phyloP scores from a whole-genome alignment of 2,888 invertebrate species.

The Parapristionchus giblindavisi region DNA sequence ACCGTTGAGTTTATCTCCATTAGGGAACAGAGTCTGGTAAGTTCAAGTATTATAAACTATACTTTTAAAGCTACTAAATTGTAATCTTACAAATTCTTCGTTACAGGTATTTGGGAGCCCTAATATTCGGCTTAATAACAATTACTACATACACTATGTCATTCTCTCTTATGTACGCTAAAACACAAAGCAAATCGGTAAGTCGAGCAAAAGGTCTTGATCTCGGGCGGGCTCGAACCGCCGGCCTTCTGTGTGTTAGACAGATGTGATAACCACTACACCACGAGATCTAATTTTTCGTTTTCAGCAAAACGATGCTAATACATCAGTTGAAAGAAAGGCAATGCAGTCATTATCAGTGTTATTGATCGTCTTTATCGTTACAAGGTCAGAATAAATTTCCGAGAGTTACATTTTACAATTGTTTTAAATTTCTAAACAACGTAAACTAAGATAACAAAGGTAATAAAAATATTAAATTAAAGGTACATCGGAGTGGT shows the following conservation, averaged over 20 bases:
- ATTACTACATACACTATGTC: constrained; percentile 21
- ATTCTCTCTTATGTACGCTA: neutral
- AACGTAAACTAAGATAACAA: too few species aligned
- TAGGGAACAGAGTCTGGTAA: constrained; percentile 15
- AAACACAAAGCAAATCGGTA: neutral
- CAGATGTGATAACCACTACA: constrained; percentile 59
- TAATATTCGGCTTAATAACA: constrained; percentile 5
- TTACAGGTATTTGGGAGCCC: constrained; percentile 18
- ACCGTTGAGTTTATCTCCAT: neutral
- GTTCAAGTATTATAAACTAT: too few species aligned
- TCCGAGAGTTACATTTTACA: neutral
- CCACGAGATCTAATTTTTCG: constrained; percentile 40
- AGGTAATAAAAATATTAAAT: neutral
- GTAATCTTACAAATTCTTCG: too few species aligned
- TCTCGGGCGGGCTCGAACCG: constrained; percentile 58
- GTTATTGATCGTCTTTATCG: constrained; percentile 23
- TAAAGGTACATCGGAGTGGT: constrained; percentile 20
- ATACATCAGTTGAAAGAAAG: constrained; percentile 5
- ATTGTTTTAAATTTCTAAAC: neutral
- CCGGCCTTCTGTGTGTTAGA: constrained; percentile 61
- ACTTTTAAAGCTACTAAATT: neutral
- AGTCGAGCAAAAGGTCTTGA: constrained; percentile 39
- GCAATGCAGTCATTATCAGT: constrained; percentile 30
- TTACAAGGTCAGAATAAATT: neutral
- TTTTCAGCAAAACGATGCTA: too few species aligned